These are phyloP conservation scores for Falco biarmicus DNA, from an alignment of 2,797 vertebrate species.

Conservation along the genomic window DNA sequence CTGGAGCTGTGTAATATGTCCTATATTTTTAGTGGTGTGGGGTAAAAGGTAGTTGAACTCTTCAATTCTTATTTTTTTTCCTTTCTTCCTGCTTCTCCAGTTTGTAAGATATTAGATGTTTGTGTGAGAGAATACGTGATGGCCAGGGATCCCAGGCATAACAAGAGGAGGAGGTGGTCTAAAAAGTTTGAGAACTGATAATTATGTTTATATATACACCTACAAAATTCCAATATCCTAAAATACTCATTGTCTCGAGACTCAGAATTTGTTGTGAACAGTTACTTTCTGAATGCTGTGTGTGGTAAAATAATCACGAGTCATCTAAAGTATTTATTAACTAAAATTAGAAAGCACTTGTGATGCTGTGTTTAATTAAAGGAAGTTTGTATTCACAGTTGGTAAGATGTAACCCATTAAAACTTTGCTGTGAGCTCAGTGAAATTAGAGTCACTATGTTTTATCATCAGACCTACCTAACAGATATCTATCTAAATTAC, in stretches of 20 bases:
- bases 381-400: neutral
- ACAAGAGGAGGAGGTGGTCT: neutral
- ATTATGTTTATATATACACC: neutral
- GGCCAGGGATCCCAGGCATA: neutral
- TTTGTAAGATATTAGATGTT: neutral
- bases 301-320: neutral
- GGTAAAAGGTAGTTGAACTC: neutral
- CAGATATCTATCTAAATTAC: neutral
- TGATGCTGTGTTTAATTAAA: slow-evolving; percentile 5
- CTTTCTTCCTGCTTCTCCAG: neutral
- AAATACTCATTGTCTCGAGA: neutral
- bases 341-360: slow-evolving; percentile 3
- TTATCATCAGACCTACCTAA: neutral
- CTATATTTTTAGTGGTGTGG: neutral
- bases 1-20: neutral
- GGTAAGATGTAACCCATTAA: neutral
- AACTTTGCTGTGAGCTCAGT: neutral
- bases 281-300: neutral
- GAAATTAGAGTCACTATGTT: neutral
- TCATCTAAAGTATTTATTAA: neutral
- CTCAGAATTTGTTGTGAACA: neutral
- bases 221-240: neutral
- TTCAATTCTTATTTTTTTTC: neutral
- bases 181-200: neutral
- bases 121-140: neutral